Evolutionary conservation across 2,797 vertebrate species (phyloP).

Genomic region (Malurus leucopterus): DNA sequence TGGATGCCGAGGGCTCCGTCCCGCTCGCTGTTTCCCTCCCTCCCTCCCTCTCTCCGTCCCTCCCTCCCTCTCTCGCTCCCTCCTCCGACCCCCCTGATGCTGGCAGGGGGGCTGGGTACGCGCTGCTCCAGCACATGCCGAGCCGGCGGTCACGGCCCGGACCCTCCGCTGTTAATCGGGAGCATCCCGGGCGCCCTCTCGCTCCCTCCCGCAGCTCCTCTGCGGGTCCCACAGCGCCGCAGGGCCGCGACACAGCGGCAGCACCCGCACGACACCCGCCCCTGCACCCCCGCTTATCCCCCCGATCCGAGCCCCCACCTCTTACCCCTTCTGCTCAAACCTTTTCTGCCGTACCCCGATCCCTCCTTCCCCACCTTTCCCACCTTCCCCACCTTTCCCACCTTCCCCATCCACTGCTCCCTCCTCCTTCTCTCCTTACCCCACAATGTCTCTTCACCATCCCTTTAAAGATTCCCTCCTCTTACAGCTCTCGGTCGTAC

Average conservation of each 20-base stretch:
- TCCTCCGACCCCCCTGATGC: slow-evolving; percentile 31
- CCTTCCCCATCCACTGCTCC: not conserved
- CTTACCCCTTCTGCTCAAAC: not conserved
- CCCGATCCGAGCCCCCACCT: accelerated
- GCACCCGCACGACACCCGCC: not conserved
- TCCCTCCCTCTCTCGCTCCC: not conserved
- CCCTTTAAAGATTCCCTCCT: not conserved
- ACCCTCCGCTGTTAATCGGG: slow-evolving; percentile 44
- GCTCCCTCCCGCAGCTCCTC: slow-evolving; percentile 8
- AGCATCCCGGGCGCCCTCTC: slow-evolving; percentile 45
- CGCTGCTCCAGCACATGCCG: slow-evolving; percentile 47
- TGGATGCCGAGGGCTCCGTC: slow-evolving; percentile 15
- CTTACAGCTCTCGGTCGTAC: not conserved
- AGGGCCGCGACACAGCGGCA: slow-evolving; percentile 40
- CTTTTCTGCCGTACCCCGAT: not conserved
- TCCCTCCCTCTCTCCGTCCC: not conserved
- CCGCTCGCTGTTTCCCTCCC: not conserved
- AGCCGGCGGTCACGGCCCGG: slow-evolving; percentile 56
- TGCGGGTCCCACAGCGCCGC: not conserved
- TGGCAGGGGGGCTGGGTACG: slow-evolving; percentile 58
- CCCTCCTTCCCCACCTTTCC: not conserved
- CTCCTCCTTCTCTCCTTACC: not conserved
- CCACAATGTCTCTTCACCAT: accelerated
- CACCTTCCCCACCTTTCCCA: not conserved
- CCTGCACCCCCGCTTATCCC: not conserved